Percentiles rank a stretch among this genome's conserved stretches.
Conservation (phyloP, 64 coral and sea anemone genomes). For the Trachythela sp. region DNA sequence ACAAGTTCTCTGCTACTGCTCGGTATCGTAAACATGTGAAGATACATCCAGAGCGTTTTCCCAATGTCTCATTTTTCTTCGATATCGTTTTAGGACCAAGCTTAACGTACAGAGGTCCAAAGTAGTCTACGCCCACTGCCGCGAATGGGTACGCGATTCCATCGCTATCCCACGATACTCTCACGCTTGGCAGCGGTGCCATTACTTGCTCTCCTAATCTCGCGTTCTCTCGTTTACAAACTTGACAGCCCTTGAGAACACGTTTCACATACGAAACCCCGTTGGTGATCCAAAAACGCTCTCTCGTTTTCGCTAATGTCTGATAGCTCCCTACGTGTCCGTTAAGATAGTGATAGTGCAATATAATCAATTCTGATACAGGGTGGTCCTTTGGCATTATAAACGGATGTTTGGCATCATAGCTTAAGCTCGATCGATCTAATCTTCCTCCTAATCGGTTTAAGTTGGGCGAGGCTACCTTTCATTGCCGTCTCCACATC, state of each 20-base stretch:
- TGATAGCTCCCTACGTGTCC: constrained; percentile 51
- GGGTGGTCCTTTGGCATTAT: constrained; percentile 39
- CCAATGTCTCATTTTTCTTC: constrained; percentile 30
- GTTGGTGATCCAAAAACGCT: constrained; percentile 49
- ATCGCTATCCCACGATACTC: constrained; percentile 34
- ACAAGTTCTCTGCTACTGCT: not conserved
- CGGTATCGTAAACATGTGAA: constrained; percentile 11
- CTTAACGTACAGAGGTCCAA: not conserved
- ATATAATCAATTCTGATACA: constrained; percentile 44
- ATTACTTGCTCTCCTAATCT: constrained; percentile 59
- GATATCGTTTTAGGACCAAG: not conserved
- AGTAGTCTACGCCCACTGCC: constrained; percentile 20
- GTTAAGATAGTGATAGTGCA: constrained; percentile 40
- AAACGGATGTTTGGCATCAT: constrained; percentile 46
- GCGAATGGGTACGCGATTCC: constrained; percentile 17
- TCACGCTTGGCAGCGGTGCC: constrained; percentile 22
- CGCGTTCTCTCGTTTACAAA: constrained; percentile 52
- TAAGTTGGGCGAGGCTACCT: not conserved
- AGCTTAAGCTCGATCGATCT: constrained; percentile 1
- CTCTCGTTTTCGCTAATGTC: constrained; percentile 47
- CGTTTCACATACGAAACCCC: constrained; percentile 54
- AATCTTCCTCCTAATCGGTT: constrained; percentile 42
- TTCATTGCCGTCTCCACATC: not conserved
- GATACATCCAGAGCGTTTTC: not conserved
- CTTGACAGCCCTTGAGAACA: constrained; percentile 50